Conservation (phyloP, 1,140 invertebrate genomes). For the Magallana ariakensis region DNA sequence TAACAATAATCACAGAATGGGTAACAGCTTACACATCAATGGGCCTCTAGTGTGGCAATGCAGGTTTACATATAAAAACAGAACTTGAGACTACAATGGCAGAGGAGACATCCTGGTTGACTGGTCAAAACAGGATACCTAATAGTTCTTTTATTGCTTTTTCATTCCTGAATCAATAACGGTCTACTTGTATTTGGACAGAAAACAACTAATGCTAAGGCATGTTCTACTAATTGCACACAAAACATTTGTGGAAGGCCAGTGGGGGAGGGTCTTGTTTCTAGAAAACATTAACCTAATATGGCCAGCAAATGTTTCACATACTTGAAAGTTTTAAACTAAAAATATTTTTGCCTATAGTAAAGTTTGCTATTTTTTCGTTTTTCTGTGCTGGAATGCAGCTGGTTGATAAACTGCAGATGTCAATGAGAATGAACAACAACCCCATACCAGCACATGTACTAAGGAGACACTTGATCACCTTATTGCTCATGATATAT, state of each 20-base stretch:
- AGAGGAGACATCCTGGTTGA: neutral
- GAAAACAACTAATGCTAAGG: neutral
- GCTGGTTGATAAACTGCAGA: neutral
- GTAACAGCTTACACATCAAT: too few species aligned
- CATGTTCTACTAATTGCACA: neutral
- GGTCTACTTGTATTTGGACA: neutral
- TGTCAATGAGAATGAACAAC: neutral
- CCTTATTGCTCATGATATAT: too few species aligned
- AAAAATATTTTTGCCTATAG: neutral
- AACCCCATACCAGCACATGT: too few species aligned
- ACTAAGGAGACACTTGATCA: too few species aligned
- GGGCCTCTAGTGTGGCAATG: too few species aligned
- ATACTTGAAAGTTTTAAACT: neutral
- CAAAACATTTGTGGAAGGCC: neutral
- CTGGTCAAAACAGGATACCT: neutral
- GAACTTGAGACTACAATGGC: too few species aligned
- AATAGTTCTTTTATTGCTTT: neutral
- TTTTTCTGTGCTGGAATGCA: conserved; percentile 2
- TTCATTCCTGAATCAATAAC: neutral
- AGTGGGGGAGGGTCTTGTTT: too few species aligned
- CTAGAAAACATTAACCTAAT: neutral
- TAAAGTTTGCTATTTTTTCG: neutral
- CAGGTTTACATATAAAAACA: too few species aligned
- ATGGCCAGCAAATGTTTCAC: neutral
- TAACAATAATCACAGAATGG: too few species aligned